Conservation (phyloP, 2,888 invertebrate genomes). For the Thymelicus lineola region DNA sequence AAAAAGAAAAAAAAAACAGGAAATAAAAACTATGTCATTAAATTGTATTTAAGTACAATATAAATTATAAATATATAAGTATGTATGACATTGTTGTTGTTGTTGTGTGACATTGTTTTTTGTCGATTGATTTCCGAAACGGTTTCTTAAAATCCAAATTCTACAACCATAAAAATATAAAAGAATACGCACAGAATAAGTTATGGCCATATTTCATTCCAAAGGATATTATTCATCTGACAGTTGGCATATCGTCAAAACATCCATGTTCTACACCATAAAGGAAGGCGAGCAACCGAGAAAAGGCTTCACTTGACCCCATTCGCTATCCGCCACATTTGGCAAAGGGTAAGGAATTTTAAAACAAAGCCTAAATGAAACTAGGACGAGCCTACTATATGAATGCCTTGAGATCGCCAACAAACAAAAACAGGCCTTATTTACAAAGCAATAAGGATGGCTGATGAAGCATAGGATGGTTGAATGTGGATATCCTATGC, state of each 20-base stretch:
- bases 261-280: constrained; percentile 36
- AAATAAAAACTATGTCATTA: too few species aligned
- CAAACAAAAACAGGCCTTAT: constrained; percentile 35
- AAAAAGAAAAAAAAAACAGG: too few species aligned
- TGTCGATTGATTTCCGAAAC: too few species aligned
- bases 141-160: too few species aligned
- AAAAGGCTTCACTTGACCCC: constrained; percentile 51
- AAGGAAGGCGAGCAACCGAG: constrained; percentile 26
- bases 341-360: constrained; percentile 64
- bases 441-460: constrained; percentile 24
- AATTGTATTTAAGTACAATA: too few species aligned
- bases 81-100: too few species aligned
- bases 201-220: constrained; percentile 19
- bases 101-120: too few species aligned
- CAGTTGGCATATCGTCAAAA: constrained; percentile 36
- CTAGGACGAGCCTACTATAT: constrained; percentile 46
- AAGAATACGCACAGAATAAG: not conserved
- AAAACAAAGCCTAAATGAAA: constrained; percentile 62
- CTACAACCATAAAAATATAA: not conserved
- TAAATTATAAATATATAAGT: too few species aligned
- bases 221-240: constrained; percentile 26
- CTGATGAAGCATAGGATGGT: constrained; percentile 4
- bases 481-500: constrained; percentile 43
- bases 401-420: constrained; percentile 4
- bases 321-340: constrained; percentile 59